Conservation (phyloP, 2,888 invertebrate species). For the Patella depressa region DNA sequence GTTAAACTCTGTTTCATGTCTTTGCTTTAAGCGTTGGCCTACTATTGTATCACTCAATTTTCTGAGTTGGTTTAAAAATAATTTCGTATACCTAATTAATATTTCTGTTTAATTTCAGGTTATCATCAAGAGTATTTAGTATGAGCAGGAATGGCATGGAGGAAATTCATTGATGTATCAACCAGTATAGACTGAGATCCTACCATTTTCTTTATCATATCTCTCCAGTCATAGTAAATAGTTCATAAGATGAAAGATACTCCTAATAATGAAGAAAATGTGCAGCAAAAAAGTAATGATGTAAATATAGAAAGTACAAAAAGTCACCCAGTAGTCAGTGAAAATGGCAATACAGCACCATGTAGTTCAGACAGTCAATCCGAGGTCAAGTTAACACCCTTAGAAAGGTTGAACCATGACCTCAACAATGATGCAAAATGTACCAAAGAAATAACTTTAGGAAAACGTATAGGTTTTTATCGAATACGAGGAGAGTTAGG, state of each 20-base stretch:
- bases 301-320: not conserved
- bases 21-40: no score
- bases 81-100: no score
- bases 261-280: not conserved
- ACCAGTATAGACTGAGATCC: no score
- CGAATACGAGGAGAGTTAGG: constrained; percentile 83
- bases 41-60: no score
- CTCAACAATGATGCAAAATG: constrained; percentile 64
- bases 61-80: no score
- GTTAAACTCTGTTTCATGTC: no score
- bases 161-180: no score
- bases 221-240: not conserved
- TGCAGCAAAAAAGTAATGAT: not conserved
- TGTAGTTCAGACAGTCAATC: constrained; percentile 21
- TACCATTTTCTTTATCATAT: no score
- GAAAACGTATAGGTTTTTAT: constrained; percentile 82
- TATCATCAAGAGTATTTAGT: no score
- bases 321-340: not conserved
- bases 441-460: constrained; percentile 78
- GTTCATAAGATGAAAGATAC: constrained; percentile 8
- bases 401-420: constrained; percentile 63
- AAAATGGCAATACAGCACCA: not conserved
- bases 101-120: no score
- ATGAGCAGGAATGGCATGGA: no score
- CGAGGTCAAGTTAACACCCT: constrained; percentile 51